A percentile compares a stretch with the other conserved stretches of the same genome.
These are phyloP conservation scores for Acromyrmex heyeri DNA, from an alignment of 1,140 invertebrate genomes.

Conservation along the genomic window DNA sequence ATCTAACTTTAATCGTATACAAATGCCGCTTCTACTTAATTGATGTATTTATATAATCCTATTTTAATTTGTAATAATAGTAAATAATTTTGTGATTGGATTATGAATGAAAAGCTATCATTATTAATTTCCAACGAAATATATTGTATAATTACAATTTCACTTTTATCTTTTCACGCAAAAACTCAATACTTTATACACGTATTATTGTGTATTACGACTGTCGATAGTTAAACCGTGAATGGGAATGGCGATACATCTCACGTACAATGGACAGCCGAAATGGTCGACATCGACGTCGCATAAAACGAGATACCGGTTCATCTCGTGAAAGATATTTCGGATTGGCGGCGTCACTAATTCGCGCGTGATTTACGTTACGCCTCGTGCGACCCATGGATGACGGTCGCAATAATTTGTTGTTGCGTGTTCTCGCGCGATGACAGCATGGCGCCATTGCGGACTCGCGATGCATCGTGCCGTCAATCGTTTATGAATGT, in stretches of 20 bases:
- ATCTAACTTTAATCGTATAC: too few species aligned
- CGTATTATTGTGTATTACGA: background rate
- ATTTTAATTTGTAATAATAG: background rate
- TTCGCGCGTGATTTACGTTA: slow-evolving; percentile 57
- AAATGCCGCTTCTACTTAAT: too few species aligned
- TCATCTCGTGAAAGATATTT: slow-evolving; percentile 54
- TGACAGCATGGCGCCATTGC: slow-evolving; percentile 50
- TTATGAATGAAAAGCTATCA: background rate
- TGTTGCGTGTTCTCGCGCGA: slow-evolving; percentile 27
- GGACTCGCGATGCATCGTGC: slow-evolving; percentile 26
- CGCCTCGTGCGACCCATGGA: slow-evolving; percentile 3
- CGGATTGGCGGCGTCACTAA: slow-evolving; percentile 33
- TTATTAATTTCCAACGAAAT: background rate
- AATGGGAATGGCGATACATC: slow-evolving; percentile 16
- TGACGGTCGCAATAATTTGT: slow-evolving; percentile 64
- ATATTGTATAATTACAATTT: background rate
- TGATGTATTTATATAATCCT: background rate
- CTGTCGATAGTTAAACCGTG: background rate
- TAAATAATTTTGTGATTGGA: background rate
- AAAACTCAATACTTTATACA: background rate
- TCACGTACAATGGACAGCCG: slow-evolving; percentile 11
- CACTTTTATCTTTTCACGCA: background rate
- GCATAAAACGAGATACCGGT: slow-evolving; percentile 32
- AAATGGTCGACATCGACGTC: slow-evolving; percentile 44
- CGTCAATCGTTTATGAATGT: slow-evolving; percentile 49